Percentiles rank a stretch among this genome's conserved stretches.
Conservation (phyloP, 2,113 vertebrate genomes). For the Rostratula benghalensis region DNA sequence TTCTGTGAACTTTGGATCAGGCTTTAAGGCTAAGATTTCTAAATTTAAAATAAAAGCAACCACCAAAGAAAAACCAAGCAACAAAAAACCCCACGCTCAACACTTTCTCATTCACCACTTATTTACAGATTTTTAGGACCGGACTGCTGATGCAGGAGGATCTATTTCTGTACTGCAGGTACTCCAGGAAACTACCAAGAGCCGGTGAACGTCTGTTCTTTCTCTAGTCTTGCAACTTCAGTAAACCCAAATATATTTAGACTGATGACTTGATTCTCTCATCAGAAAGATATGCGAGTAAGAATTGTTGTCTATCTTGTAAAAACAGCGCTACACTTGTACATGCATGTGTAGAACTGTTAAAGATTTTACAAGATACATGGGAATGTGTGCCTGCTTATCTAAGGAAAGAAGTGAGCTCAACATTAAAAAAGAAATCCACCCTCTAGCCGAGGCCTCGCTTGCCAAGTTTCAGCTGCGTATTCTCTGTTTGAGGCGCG, state of each 20-base stretch:
- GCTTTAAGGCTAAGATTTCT: neutral
- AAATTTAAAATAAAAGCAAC: neutral
- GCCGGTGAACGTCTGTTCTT: neutral
- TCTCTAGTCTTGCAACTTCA: neutral
- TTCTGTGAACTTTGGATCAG: neutral
- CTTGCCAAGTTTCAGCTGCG: neutral
- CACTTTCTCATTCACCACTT: neutral
- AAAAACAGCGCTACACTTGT: constrained; percentile 59
- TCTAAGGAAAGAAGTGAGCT: constrained; percentile 9
- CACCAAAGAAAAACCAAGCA: neutral
- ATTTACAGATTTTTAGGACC: neutral
- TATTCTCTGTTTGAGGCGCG: neutral
- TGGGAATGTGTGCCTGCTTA: neutral
- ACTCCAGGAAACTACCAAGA: neutral
- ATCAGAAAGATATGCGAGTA: constrained; percentile 61
- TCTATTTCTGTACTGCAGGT: neutral
- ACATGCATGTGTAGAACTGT: constrained; percentile 58
- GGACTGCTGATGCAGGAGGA: neutral
- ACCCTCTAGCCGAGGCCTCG: neutral
- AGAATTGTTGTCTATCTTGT: constrained; percentile 64
- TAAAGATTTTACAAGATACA: constrained; percentile 42
- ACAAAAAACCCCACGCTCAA: too few relatives aligned
- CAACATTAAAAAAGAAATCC: neutral
- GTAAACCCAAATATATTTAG: constrained; percentile 18
- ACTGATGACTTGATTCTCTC: constrained; percentile 53